Percentiles rank a stretch among this genome's conserved stretches.
phyloP scores from a whole-genome alignment of 92 coral and sea anemone genomes.

The Epizoanthus ramosus region DNA sequence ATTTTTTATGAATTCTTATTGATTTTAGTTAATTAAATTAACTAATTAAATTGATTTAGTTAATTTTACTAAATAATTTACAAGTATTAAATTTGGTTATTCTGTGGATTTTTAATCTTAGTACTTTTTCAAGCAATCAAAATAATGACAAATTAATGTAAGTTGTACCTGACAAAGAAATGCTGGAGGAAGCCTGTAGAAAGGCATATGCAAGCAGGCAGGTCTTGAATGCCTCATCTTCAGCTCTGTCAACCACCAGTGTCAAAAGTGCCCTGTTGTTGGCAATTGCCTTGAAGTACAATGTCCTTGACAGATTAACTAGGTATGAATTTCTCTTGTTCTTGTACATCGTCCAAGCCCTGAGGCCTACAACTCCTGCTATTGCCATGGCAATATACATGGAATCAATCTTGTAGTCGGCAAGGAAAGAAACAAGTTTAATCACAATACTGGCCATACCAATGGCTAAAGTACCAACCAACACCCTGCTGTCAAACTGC shows the following conservation, averaged over 20 bases:
- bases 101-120: too few relatives aligned
- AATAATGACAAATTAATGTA: neutral
- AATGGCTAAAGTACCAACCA: constrained; percentile 64
- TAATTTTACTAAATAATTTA: too few relatives aligned
- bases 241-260: constrained; percentile 79
- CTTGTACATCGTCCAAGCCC: constrained; percentile 89
- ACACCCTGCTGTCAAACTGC: constrained; percentile 67
- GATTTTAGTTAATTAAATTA: too few relatives aligned
- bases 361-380: constrained; percentile 62
- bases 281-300: constrained; percentile 88
- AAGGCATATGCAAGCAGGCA: constrained; percentile 82
- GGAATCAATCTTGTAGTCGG: constrained; percentile 73
- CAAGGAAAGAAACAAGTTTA: constrained; percentile 77
- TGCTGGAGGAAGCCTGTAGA: constrained; percentile 68
- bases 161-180: constrained; percentile 57
- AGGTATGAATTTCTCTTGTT: constrained; percentile 81
- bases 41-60: too few relatives aligned
- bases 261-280: constrained; percentile 88
- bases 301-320: constrained; percentile 74
- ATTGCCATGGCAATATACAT: constrained; percentile 70
- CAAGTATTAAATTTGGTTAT: too few relatives aligned
- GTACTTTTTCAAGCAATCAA: neutral
- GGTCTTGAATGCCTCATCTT: constrained; percentile 79
- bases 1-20: too few relatives aligned
- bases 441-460: constrained; percentile 73